These are phyloP conservation scores for Phalera bucephala DNA, from an alignment of 2,888 invertebrate genomes.

Conservation along the genomic window DNA sequence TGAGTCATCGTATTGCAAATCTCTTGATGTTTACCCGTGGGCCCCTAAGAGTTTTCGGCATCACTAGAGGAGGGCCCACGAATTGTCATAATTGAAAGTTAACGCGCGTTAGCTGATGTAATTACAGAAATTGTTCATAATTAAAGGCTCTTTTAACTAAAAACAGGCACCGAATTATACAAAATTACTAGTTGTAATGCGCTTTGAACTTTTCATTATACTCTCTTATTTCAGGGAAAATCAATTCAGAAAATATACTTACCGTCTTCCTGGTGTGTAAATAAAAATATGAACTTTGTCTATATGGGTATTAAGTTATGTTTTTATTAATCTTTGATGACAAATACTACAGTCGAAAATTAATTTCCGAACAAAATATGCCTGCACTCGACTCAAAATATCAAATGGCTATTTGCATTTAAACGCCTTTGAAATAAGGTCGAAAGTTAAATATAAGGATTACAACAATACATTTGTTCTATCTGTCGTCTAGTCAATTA, in stretches of 20 bases:
- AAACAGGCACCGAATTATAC: constrained; percentile 57
- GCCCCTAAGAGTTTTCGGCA: constrained; percentile 30
- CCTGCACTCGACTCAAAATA: constrained; percentile 4
- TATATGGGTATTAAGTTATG: not conserved
- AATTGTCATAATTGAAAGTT: constrained; percentile 58
- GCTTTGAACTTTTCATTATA: constrained; percentile 42
- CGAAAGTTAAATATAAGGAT: constrained; percentile 4
- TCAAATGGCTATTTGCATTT: constrained; percentile 13
- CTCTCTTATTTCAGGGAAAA: constrained; percentile 26
- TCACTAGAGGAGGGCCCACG: constrained; percentile 25
- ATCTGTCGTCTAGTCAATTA: constrained; percentile 39
- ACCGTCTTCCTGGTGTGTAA: not conserved
- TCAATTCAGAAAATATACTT: constrained; percentile 27
- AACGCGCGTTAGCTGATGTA: constrained; percentile 51
- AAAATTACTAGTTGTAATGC: constrained; percentile 57
- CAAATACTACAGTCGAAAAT: constrained; percentile 19
- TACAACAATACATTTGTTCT: constrained; percentile 13
- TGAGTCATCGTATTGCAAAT: constrained; percentile 27
- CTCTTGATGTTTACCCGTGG: constrained; percentile 11
- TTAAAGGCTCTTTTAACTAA: constrained; percentile 58
- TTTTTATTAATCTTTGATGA: not conserved
- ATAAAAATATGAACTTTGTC: constrained; percentile 15
- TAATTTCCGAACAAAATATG: constrained; percentile 32
- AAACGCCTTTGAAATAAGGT: constrained; percentile 15
- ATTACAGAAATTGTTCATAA: constrained; percentile 54